Evolutionary conservation across 2,888 invertebrate species (phyloP), one percentile per base, ranked within the genome.

Genomic region (Cryptocephalus primarius): DNA sequence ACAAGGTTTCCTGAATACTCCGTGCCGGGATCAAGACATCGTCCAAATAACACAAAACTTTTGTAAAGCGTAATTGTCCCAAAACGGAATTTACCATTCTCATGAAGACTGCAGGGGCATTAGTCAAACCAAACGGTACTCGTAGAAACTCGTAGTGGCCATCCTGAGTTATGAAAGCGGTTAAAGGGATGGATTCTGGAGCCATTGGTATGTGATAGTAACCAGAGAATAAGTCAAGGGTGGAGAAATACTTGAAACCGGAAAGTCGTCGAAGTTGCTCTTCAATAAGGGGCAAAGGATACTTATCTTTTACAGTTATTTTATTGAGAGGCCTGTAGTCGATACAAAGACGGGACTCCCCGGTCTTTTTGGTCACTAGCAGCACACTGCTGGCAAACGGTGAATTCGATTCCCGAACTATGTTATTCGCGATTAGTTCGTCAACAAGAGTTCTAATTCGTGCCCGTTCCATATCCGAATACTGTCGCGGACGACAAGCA

Each of bases 121-220:
- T 64, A 1, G 55, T 42, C 6, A 66, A 49, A 3, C 65, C 65
- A 46, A 66, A 68, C 6, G 58, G 58, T 63, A 57, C 0, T 10
- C 55, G 43, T 3, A 51, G 42, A 43, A 58, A 64, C 52, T 67
- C 59, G 41, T 55, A 67, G 4, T 63, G 49, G 8, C 62, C 41
- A 2, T 41, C 41, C 6, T 10, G 41, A 2, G 41, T 41, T 31
- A 14, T n/a, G 32, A 41, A 41, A 8, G 41, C 41, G 2, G 41
- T 41, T 31, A 32, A 32, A 10, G 9, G 9, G 4, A 41, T 10
- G 9, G 41, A 41, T 11, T 41, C 41, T 1, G 11, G 11, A 3
- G 14, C 8, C 41, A 41, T 8, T 8, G 8, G 13, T 11, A 41
- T 41, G 10, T 41, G 41, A 14, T 41, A 41, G 10, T 41, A 41